A percentile compares a stretch with the other conserved stretches of the same genome.
Conservation (phyloP, 2,113 vertebrate species). For the Dipodomys merriami region DNA sequence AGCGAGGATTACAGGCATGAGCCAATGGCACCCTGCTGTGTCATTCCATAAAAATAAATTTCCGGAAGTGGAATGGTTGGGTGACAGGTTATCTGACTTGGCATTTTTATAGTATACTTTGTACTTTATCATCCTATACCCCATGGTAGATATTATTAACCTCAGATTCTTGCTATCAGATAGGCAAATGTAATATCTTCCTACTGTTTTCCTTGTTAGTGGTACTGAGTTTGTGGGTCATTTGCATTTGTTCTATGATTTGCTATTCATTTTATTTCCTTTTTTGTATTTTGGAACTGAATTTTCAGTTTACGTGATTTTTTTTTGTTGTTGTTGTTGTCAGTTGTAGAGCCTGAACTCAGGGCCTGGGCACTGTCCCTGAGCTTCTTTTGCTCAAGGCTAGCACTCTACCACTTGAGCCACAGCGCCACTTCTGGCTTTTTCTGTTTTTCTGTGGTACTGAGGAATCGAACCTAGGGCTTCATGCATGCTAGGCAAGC, state of each 20-base stretch:
- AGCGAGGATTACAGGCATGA: too few relatives aligned
- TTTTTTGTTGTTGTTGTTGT: background rate
- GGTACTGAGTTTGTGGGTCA: background rate
- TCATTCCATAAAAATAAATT: background rate
- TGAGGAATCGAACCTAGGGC: background rate
- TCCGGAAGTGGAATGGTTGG: background rate
- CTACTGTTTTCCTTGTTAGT: background rate
- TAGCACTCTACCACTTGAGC: too few relatives aligned
- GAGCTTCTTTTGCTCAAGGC: too few relatives aligned
- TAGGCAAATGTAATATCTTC: background rate
- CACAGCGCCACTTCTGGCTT: too few relatives aligned
- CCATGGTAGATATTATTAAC: background rate
- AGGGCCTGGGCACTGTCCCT: too few relatives aligned
- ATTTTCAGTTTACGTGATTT: slow-evolving; percentile 21
- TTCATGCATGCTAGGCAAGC: background rate
- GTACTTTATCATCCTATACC: background rate
- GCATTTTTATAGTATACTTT: slow-evolving; percentile 15
- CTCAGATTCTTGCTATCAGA: background rate
- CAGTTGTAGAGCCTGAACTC: too few relatives aligned
- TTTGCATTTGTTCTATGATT: background rate
- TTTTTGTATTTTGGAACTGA: background rate
- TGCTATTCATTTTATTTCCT: background rate
- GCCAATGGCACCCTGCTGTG: too few relatives aligned
- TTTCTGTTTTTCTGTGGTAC: too few relatives aligned
- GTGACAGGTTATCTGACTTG: background rate